Evolutionary conservation across 1,140 invertebrate species (phyloP).

Genomic region (Charaxes varanes): DNA sequence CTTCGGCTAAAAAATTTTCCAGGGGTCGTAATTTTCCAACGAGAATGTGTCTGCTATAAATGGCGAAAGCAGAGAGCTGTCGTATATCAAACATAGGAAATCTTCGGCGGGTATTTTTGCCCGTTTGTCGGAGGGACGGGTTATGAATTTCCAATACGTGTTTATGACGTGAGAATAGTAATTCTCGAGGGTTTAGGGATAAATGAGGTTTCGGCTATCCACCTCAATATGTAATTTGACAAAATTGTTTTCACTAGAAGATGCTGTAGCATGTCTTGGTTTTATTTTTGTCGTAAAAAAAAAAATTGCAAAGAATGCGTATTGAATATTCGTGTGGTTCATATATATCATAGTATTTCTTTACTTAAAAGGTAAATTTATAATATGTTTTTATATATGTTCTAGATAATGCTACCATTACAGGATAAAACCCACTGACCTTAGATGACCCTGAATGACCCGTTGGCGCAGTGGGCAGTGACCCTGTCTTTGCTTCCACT

Average conservation of each 20-base stretch:
- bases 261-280: too few species aligned
- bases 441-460: too few species aligned
- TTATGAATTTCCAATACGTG: constrained; percentile 24
- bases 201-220: constrained; percentile 12
- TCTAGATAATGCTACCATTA: too few species aligned
- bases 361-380: too few species aligned
- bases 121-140: constrained; percentile 14
- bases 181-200: constrained; percentile 12
- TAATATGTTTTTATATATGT: too few species aligned
- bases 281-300: too few species aligned
- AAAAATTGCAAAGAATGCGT: too few species aligned
- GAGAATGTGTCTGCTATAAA: constrained; percentile 13
- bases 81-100: constrained; percentile 23
- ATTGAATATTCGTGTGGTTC: too few species aligned
- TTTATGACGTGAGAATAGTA: constrained; percentile 19
- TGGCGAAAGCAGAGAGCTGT: constrained; percentile 17
- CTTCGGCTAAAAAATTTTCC: constrained; percentile 1
- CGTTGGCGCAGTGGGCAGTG: too few species aligned
- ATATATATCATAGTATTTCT: too few species aligned
- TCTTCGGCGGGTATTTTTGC: constrained; percentile 15
- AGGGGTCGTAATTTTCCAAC: constrained; percentile 1
- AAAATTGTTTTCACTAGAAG: constrained; percentile 12
- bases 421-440: too few species aligned
- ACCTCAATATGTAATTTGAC: constrained; percentile 12
- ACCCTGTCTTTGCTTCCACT: too few species aligned